Conservation (phyloP, 2,113 vertebrate species). For the Chaetura pelagica region DNA sequence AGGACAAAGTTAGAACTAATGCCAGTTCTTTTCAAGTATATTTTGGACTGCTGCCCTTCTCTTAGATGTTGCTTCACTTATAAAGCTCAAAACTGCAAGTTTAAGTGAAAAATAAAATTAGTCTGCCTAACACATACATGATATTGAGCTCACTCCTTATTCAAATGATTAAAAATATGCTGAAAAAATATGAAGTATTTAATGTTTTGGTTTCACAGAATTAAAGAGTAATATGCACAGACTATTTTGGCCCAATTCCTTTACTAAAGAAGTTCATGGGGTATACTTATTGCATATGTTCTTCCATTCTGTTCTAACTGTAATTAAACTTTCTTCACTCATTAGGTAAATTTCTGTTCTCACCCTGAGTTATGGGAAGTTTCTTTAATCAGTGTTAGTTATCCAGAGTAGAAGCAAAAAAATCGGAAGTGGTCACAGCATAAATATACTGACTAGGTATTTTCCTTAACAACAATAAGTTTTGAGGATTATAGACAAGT, state of each 20-base stretch:
- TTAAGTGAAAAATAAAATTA: background rate
- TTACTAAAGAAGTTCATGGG: background rate
- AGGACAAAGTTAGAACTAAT: background rate
- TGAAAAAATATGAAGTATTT: background rate
- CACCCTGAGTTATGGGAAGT: background rate
- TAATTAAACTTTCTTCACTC: background rate
- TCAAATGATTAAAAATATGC: background rate
- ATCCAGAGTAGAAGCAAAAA: background rate
- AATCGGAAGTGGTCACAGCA: background rate
- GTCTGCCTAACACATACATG: background rate
- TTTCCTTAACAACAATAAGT: background rate
- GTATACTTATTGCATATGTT: background rate
- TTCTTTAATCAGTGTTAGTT: background rate
- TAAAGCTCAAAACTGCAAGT: background rate
- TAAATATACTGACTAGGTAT: background rate
- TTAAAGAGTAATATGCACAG: background rate
- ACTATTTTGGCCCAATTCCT: background rate
- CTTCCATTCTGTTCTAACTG: background rate
- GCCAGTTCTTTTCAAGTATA: slow-evolving; percentile 1
- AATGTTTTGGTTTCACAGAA: background rate
- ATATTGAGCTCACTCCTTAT: background rate
- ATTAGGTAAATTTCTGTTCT: background rate
- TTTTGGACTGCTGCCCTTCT: slow-evolving; percentile 21
- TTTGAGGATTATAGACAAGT: background rate
- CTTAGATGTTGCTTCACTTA: background rate